Base-by-base conservation (phyloP, 2,797 vertebrate genomes). In the Pelobates cultripes region DNA sequence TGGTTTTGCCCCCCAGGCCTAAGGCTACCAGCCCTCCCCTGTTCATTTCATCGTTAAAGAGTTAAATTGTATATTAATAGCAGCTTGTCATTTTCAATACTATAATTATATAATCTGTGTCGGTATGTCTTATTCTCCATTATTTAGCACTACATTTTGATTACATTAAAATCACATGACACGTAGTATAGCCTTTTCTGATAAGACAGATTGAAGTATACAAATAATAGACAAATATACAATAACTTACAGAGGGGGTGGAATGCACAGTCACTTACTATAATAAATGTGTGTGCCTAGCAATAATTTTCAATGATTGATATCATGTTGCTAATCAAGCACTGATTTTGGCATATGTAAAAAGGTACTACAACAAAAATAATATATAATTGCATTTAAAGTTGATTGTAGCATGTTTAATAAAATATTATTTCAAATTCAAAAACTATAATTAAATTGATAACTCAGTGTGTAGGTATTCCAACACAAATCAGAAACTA, bases 171-270 rank as follows among this genome's bases (percentile, higher is more conserved):
- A 71, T 28, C 51, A 43, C 14, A 13, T 51, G 28, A 12, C 12
- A 53, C 10, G 47, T 71, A 51, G 3, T 7, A 28, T n/a, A 51
- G 42, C 17, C 17, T 47, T 28, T 71, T 40, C 15, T 43, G 84
- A 64, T 64, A n/a, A n/a, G 57, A 70, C 40, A 87, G 43, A 4
- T 6, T 2, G 3, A 8, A 67, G 41, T 77, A 7, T 10, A 10
- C 80, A 77, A 3, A 4, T 67, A 43, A 47, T 71, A 71, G 51
- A 40, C n/a, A 71, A 71, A 53, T n/a, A 64, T 64, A 28, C 28
- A 64, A 64, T 64, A 70, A 70, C 43, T 15, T 44, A 70, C 15
- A 70, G 43, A 17, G 14, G 4, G 12, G 8, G 45, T 12, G 0
- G n/a, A 6, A 7, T 42, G 8, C 15, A 70, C 13, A 3, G 7